Base-by-base conservation (phyloP, 2,113 vertebrate genomes). In the Fulica atra region DNA sequence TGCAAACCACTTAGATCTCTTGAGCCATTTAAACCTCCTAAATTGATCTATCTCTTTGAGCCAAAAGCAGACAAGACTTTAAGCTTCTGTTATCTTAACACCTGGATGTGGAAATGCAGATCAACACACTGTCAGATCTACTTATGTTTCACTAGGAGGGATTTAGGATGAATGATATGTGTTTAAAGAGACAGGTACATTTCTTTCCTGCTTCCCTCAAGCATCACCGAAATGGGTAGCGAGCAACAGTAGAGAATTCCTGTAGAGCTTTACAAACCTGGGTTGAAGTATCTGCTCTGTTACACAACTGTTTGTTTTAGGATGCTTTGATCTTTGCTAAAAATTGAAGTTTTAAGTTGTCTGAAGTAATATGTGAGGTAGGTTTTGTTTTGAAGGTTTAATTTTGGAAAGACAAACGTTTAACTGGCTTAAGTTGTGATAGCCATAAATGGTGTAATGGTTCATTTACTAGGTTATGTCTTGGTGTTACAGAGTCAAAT, bases 401-500 rank as follows among this genome's bases (percentile, higher is more conserved):
- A 95, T 54, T 93, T 94, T 70, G 72, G 82, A 81, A 95, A 95
- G 65, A 96, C 71, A 84, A 84, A 88, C 35, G 86, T 65, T 79
- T 94, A 94, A 95, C 69, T 93, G 95, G 80, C 91, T 92, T 90
- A 94, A 94, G 91, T 94, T 96, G 40, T 95, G 81, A 76, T 92
- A 87, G 95, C 80, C 70, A 11, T 94, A 81, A 95, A 40, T 92
- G 90, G 86, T 97, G 84, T 95, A 84, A 91, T 87, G 60, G 92
- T 96, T 95, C 85, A 92, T 96, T 97, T 96, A 97, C 94, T 78
- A 89, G 91, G 89, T 95, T 96, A 91, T 73, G 76, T 97, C 85
- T 97, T 95, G 96, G 56, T 98, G 31, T 97, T 97, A 64, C 72
- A 98, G 98, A 98, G 59, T 93, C 96, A 92, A 91, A 94, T 90